A percentile compares a stretch with the other conserved stretches of the same genome.
These are phyloP conservation scores for Pteromalus puparum DNA, from an alignment of 1,140 invertebrate genomes.

Conservation along the genomic window DNA sequence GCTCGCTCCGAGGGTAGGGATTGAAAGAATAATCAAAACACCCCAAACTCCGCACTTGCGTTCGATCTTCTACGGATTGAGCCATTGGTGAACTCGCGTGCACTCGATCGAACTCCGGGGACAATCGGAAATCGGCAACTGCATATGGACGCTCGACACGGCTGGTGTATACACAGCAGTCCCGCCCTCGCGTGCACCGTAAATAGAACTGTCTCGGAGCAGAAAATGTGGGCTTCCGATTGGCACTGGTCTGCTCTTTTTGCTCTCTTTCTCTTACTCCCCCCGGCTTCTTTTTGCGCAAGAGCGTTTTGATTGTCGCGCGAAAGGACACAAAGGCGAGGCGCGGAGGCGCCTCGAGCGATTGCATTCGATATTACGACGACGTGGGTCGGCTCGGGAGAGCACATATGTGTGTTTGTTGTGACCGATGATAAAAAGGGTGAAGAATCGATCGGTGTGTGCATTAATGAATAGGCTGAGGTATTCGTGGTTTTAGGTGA, in stretches of 20 bases:
- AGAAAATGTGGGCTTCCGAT: constrained; percentile 42
- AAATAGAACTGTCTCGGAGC: constrained; percentile 22
- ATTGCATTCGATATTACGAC: constrained; percentile 37
- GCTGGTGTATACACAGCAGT: neutral
- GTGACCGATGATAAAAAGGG: neutral
- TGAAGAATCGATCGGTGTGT: neutral
- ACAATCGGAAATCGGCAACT: neutral
- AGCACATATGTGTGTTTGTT: neutral
- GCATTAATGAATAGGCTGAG: neutral
- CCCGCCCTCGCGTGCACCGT: neutral
- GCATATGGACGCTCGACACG: neutral
- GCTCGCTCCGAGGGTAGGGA: too few species aligned
- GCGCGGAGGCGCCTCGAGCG: constrained; percentile 26
- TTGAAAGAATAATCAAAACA: too few species aligned
- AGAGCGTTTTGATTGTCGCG: constrained; percentile 35
- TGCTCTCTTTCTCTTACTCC: neutral
- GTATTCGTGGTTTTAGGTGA: too few species aligned
- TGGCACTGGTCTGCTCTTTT: neutral
- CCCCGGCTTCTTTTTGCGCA: constrained; percentile 15
- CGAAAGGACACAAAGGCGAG: constrained; percentile 33
- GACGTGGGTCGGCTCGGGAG: constrained; percentile 15
- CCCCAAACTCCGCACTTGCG: too few species aligned
- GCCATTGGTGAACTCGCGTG: too few species aligned
- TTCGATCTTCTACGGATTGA: too few species aligned
- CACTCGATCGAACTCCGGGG: neutral